Percentiles rank a stretch among this genome's conserved stretches.
These are phyloP conservation scores for Charina bottae DNA, from an alignment of 2,113 vertebrate genomes.

Conservation along the genomic window DNA sequence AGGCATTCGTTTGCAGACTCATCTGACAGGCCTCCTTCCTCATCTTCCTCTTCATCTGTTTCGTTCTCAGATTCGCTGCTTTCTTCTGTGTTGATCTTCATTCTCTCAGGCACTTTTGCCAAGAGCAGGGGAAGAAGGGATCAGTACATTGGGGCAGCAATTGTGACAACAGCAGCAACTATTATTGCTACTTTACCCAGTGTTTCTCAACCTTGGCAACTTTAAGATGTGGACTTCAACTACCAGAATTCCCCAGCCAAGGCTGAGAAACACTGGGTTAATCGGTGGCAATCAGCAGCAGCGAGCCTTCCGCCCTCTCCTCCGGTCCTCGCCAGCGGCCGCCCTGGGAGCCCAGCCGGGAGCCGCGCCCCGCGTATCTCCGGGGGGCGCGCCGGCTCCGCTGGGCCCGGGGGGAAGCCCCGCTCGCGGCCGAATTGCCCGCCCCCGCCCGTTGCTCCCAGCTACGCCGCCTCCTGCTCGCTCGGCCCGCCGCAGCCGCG, in stretches of 20 bases:
- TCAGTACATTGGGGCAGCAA: neutral
- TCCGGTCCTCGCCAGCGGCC: neutral
- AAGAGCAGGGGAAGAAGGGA: neutral
- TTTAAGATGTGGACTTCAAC: no score
- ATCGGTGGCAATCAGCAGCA: no score
- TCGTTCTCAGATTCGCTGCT: conserved; percentile 62
- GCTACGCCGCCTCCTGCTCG: no score
- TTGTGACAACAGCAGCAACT: neutral
- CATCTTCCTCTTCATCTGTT: conserved; percentile 61
- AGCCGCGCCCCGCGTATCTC: neutral
- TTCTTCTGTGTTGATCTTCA: conserved; percentile 54
- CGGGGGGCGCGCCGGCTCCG: neutral
- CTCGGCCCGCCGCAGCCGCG: no score
- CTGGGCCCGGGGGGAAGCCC: no score
- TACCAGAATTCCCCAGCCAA: no score
- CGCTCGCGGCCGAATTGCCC: no score
- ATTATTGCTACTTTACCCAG: neutral
- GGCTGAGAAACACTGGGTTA: no score
- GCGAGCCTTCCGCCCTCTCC: no score
- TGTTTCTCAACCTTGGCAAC: no score
- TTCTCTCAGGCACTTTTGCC: conserved; percentile 40
- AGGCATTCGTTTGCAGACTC: conserved; percentile 26
- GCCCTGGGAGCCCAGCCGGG: neutral
- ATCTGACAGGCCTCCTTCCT: conserved; percentile 22
- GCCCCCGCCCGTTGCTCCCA: no score